Evolutionary conservation across 2,888 invertebrate genomes (phyloP).

Genomic region (Stramonita haemastoma): DNA sequence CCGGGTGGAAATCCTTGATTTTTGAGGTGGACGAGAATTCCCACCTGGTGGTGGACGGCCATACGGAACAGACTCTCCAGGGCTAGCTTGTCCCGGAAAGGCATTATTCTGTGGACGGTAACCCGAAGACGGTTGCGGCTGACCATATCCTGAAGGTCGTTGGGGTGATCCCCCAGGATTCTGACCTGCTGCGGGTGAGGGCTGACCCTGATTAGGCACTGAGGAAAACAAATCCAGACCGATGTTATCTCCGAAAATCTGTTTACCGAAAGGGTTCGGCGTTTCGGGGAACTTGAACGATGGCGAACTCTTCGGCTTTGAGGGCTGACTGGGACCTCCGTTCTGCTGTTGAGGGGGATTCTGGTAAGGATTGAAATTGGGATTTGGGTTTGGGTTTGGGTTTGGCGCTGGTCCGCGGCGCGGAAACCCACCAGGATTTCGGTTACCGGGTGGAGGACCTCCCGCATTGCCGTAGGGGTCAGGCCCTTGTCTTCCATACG

Average conservation of each 20-base stretch:
- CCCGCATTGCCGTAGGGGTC: background rate
- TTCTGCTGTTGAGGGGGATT: background rate
- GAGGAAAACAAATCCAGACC: background rate
- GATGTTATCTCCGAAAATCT: slow-evolving; percentile 2
- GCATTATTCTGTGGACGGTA: background rate
- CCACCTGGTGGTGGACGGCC: background rate
- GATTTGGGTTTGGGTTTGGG: background rate
- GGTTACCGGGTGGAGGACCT: background rate
- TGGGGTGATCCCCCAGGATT: background rate
- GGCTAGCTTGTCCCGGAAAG: background rate
- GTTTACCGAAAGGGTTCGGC: background rate
- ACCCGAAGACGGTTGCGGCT: background rate
- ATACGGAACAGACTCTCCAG: background rate
- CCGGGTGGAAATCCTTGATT: background rate
- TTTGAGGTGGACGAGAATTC: background rate
- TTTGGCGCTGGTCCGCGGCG: too few species aligned
- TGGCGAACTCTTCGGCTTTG: background rate
- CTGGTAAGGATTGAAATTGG: background rate
- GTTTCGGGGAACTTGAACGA: background rate
- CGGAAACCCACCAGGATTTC: background rate
- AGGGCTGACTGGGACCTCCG: background rate
- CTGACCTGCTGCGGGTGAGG: background rate
- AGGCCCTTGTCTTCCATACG: background rate
- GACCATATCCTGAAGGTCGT: background rate
- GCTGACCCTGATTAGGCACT: background rate